Conservation (phyloP, 2,888 invertebrate genomes). For the Cheilosia vulpina region DNA sequence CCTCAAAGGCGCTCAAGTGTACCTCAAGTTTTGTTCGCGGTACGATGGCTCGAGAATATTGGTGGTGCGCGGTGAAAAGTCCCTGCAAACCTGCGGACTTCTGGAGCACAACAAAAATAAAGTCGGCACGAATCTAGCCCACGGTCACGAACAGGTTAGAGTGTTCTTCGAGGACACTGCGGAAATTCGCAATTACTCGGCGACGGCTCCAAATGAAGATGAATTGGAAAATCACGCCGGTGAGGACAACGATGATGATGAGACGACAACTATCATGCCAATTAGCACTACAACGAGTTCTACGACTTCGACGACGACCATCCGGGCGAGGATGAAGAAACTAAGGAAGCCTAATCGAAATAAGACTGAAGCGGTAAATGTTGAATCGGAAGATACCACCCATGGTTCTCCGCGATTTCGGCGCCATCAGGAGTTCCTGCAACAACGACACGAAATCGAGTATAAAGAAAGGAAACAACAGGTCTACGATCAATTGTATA, state of each 20-base stretch:
- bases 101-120: slow-evolving; percentile 88
- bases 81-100: slow-evolving; percentile 90
- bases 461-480: slow-evolving; percentile 77
- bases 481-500: slow-evolving; percentile 79
- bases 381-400: slow-evolving; percentile 3
- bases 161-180: slow-evolving; percentile 86
- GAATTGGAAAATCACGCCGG: slow-evolving; percentile 82
- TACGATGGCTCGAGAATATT: slow-evolving; percentile 91
- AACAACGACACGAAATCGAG: slow-evolving; percentile 43
- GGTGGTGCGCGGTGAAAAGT: slow-evolving; percentile 91
- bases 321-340: slow-evolving; percentile 79
- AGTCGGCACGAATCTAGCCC: slow-evolving; percentile 85
- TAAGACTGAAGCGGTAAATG: slow-evolving; percentile 51
- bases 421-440: slow-evolving; percentile 33
- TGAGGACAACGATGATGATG: slow-evolving; percentile 79
- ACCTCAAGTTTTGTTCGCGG: slow-evolving; percentile 91
- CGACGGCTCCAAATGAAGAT: slow-evolving; percentile 65
- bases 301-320: slow-evolving; percentile 2
- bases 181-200: slow-evolving; percentile 80
- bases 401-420: slow-evolving; percentile 25
- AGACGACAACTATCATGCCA: slow-evolving; percentile 34
- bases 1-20: slow-evolving; percentile 90
- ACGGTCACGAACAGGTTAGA: slow-evolving; percentile 83
- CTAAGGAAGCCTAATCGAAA: slow-evolving; percentile 54
- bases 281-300: slow-evolving; percentile 16